Conservation (phyloP, 2,113 vertebrate species). For the Calidris pugnax region DNA sequence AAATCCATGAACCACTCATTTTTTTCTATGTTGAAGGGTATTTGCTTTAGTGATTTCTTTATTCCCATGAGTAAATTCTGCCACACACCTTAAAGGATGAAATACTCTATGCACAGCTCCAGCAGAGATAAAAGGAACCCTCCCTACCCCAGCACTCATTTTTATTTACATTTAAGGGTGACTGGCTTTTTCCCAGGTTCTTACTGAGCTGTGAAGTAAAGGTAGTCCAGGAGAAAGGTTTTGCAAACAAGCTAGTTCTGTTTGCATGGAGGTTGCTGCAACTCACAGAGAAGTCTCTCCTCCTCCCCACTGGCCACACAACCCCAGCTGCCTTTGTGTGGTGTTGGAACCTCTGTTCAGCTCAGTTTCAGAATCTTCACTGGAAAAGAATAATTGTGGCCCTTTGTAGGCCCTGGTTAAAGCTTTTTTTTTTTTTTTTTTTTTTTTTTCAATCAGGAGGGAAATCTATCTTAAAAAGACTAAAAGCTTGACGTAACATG, state of each 20-base stretch:
- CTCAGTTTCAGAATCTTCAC: not conserved
- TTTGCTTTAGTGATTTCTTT: not conserved
- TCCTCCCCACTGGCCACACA: not conserved
- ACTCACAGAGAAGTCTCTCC: not conserved
- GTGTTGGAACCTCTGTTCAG: not conserved
- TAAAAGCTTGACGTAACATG: not conserved
- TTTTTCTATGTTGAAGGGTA: not conserved
- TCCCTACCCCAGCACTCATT: not conserved
- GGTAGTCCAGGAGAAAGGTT: not conserved
- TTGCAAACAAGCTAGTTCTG: not conserved
- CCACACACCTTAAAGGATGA: slow-evolving; percentile 12
- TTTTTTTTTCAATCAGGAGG: not conserved
- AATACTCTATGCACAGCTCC: not conserved
- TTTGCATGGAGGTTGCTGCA: not conserved
- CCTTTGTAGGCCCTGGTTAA: not conserved
- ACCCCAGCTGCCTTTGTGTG: not conserved
- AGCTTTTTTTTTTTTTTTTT: not conserved
- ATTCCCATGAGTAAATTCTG: slow-evolving; percentile 12
- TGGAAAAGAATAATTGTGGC: not conserved
- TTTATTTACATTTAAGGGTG: slow-evolving; percentile 46
- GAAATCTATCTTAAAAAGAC: not conserved
- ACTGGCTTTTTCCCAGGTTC: not conserved
- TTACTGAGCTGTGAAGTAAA: not conserved
- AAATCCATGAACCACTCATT: not conserved
- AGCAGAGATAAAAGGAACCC: slow-evolving; percentile 27